Base-by-base conservation (phyloP, 2,888 invertebrate species). In the Heliconius aoede region DNA sequence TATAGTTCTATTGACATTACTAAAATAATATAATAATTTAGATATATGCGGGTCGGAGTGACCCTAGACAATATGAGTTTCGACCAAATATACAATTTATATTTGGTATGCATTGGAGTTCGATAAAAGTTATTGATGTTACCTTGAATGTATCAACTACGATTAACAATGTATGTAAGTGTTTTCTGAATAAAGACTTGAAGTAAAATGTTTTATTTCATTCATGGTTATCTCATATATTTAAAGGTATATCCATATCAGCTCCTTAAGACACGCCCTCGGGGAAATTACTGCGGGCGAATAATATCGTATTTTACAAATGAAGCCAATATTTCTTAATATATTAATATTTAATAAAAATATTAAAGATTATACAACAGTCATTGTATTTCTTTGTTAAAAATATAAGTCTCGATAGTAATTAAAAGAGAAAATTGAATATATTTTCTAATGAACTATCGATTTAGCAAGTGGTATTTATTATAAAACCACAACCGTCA, bases 171-270 rank as follows among this genome's bases (percentile, higher is more conserved):
- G 85, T 87, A 79, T 86, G 84, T 88, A 88, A 86, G 89, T 91
- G 92, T 92, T 93, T 92, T 88, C 89, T 88, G 87, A 92, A 89
- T 86, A 92, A 92, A 90, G 89, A 91, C 91, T 91, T 92, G 91
- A 91, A 87, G 87, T 89, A 89, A 88, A 89, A 87, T 61, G 24
- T 36, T 58, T 11, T 46, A 26, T 62, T 55, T 61, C 21, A 26
- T 32, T 26, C 24, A 69, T 51, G 15, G 11, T 30, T 30, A 62
- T 32, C 21, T 30, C 1, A 9, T 30, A 64, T 64, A n/a, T n/a
- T 24, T n/a, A 13, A 18, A 13, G 5, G 11, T 32, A n/a, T 68
- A 69, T 51, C 32, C 4, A n/a, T 55, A 55, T 18, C 13, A 64
- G 40, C 7, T 24, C 3, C 7, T 55, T 55, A 69, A 69, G 8